A percentile compares a stretch with the other conserved stretches of the same genome.
These are phyloP conservation scores for Drosophila guanche DNA, from an alignment of 1,140 invertebrate genomes.

Conservation along the genomic window DNA sequence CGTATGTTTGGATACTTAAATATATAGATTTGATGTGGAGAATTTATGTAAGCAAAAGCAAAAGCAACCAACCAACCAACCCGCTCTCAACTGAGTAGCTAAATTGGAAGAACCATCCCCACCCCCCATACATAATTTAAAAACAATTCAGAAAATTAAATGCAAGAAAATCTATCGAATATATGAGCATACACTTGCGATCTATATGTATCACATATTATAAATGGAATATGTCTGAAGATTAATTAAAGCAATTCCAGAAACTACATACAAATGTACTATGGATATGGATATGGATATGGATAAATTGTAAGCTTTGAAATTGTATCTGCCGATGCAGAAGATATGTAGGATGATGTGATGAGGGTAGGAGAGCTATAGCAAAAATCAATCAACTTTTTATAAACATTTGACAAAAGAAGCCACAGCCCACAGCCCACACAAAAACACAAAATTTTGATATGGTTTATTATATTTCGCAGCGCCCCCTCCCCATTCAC, in stretches of 20 bases:
- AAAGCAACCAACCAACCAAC: neutral
- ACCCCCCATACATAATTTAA: slow-evolving; percentile 12
- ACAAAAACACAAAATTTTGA: slow-evolving; percentile 7
- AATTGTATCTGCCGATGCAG: too few relatives aligned
- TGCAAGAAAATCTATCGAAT: slow-evolving; percentile 6
- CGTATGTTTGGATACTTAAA: slow-evolving; percentile 14
- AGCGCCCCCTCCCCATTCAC: neutral
- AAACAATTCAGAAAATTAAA: slow-evolving; percentile 1
- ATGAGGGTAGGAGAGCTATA: neutral
- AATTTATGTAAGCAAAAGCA: slow-evolving; percentile 48
- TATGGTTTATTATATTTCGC: slow-evolving; percentile 11
- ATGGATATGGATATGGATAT: too few relatives aligned
- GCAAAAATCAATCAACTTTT: slow-evolving; percentile 34
- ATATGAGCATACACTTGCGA: slow-evolving; percentile 4
- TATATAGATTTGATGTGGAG: slow-evolving; percentile 30
- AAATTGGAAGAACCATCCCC: neutral
- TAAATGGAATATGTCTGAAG: slow-evolving; percentile 6
- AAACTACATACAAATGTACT: too few relatives aligned
- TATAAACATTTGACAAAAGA: slow-evolving; percentile 16
- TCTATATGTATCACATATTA: slow-evolving; percentile 4
- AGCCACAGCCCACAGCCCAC: too few relatives aligned
- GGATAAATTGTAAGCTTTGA: too few relatives aligned
- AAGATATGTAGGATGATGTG: neutral
- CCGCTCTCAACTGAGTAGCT: too few relatives aligned
- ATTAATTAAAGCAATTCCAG: too few relatives aligned